These are phyloP conservation scores for Podarcis cretensis DNA, from an alignment of 2,113 vertebrate genomes.

Conservation along the genomic window DNA sequence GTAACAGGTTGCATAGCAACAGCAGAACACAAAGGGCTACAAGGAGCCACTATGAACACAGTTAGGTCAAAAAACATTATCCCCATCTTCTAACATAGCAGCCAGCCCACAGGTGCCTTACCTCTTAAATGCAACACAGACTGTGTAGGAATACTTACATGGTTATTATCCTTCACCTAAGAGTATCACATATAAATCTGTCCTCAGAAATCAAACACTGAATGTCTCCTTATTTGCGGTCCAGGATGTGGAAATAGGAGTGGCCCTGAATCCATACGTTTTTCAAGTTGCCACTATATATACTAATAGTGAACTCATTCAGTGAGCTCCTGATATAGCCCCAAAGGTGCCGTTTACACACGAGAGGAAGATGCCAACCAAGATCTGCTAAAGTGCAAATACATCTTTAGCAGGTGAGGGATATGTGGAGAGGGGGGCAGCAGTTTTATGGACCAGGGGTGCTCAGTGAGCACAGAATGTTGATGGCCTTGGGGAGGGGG, in stretches of 20 bases:
- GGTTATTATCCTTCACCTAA: not conserved
- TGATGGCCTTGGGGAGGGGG: not conserved
- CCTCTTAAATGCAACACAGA: not conserved
- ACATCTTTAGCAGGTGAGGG: not conserved
- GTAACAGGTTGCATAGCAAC: conserved; percentile 21
- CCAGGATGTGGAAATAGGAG: not conserved
- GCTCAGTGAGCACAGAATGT: not conserved
- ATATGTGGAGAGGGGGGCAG: not conserved
- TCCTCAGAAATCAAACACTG: not conserved
- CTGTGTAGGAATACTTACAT: not conserved
- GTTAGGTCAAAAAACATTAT: not conserved
- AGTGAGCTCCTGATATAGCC: not conserved
- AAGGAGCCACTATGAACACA: not conserved
- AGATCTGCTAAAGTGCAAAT: not conserved
- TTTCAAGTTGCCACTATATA: not conserved
- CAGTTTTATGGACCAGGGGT: not conserved
- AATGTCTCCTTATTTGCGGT: not conserved
- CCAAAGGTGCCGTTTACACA: not conserved
- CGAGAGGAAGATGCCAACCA: too few relatives aligned
- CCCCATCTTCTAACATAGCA: not conserved
- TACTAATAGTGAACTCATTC: not conserved
- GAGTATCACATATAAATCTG: not conserved
- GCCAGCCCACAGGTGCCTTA: not conserved
- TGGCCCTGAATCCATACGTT: not conserved
- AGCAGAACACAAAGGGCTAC: not conserved